Evolutionary conservation across 1,140 invertebrate genomes (phyloP).

Genomic region (Bombus sibiricus): DNA sequence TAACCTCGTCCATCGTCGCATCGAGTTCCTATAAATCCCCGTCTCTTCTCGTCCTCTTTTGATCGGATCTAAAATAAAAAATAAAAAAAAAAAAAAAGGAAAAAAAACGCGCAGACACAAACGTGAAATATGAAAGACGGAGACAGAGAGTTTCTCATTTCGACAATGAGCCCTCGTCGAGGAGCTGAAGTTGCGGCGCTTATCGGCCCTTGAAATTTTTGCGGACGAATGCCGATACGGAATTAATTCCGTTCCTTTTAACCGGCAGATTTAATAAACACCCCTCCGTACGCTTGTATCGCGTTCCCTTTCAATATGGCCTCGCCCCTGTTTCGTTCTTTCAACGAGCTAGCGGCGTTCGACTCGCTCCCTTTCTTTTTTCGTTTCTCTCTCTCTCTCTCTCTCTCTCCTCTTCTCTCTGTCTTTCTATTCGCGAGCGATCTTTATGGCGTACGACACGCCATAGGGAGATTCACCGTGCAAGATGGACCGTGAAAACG

Average conservation of each 20-base stretch:
- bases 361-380: slow-evolving; percentile 12
- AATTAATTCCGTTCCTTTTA: slow-evolving; percentile 69
- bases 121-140: background rate
- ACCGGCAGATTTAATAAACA: slow-evolving; percentile 69
- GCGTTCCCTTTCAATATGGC: slow-evolving; percentile 53
- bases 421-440: slow-evolving; percentile 5
- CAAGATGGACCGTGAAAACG: slow-evolving; percentile 61
- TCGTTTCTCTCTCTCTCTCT: background rate
- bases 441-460: slow-evolving; percentile 45
- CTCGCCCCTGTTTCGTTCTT: slow-evolving; percentile 46
- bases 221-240: slow-evolving; percentile 51
- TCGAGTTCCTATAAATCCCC: slow-evolving; percentile 23
- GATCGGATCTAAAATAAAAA: slow-evolving; percentile 7
- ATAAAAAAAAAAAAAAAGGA: background rate
- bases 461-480: slow-evolving; percentile 40
- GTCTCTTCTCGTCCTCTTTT: slow-evolving; percentile 12
- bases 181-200: slow-evolving; percentile 15
- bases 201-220: slow-evolving; percentile 39
- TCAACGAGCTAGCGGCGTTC: slow-evolving; percentile 38
- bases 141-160: slow-evolving; percentile 15
- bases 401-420: background rate
- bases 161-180: slow-evolving; percentile 35
- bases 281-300: slow-evolving; percentile 33
- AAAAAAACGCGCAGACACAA: background rate
- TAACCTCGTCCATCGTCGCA: background rate